Base-by-base conservation (phyloP, 2,888 invertebrate species). In the Cheilosia scutellata region DNA sequence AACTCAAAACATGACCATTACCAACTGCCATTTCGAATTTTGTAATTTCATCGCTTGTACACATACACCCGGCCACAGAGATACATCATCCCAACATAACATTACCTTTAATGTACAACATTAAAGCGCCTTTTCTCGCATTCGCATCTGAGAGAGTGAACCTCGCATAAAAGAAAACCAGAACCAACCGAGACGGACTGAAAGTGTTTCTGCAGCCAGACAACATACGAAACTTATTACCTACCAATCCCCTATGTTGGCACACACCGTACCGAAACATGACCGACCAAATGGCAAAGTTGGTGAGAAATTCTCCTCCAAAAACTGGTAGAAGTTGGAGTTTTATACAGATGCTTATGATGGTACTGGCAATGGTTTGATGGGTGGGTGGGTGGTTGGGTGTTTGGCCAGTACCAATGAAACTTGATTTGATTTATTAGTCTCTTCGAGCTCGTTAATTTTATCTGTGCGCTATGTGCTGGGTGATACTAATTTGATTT, bases 371-470 rank as follows among this genome's bases (percentile, higher is more conserved):
- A 20, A 11, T 4, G 13, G 20, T 6, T 20, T 66, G 16, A 20
- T 27, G 47, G 37, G 11, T 25, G 58, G 72, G 55, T 62, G 42
- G 53, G 47, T 25, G 57, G 51, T 31, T 62, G 40, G 20, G 40
- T 53, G 72, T 66, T 62, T 66, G 72, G 66, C 63, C 72, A 76
- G 55, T 42, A 66, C 75, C 58, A 70, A 66, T 51, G 66, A 72
- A 72, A 87, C 78, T 70, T 13, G 84, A 84, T 84, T 87, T 88
- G 88, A 88, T 88, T 88, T 88, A 88, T 88, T 82, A 72, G 84
- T 88, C 84, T 87, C 87, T 71, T 57, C 77, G 68, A 87, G 79
- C 74, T 87, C 87, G 88, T 88, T 88, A 88, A 74, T 78, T 84
- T 87, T 87, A 87, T 82, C 87, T 87, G 83, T 78, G 47, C 27